A percentile compares a stretch with the other conserved stretches of the same genome.
Evolutionary conservation across 2,113 vertebrate species (phyloP).

Genomic region (Puffinus mauretanicus): DNA sequence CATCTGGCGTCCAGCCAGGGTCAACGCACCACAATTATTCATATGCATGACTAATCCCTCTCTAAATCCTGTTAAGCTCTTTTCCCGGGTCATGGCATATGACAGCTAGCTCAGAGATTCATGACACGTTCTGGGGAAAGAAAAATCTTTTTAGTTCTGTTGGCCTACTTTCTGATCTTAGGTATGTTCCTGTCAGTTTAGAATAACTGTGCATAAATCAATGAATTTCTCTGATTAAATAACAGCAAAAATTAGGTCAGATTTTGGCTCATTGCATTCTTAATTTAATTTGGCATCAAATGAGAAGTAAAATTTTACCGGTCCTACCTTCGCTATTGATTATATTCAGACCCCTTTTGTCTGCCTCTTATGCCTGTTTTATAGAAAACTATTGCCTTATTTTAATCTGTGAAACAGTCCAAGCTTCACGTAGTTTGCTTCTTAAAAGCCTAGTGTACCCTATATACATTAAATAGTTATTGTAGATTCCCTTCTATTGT

Average conservation of each 20-base stretch:
- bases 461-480: not conserved
- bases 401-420: not conserved
- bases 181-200: not conserved
- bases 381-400: not conserved
- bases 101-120: not conserved
- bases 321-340: not conserved
- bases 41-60: constrained; percentile 28
- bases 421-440: not conserved
- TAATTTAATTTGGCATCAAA: not conserved
- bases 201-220: not conserved
- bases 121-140: not conserved
- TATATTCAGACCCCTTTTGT: not conserved
- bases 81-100: not conserved
- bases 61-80: constrained; percentile 44
- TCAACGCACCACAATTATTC: not conserved
- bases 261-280: not conserved
- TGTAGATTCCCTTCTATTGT: not conserved
- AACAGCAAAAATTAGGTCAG: not conserved
- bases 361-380: not conserved
- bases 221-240: not conserved
- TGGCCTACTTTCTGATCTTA: not conserved
- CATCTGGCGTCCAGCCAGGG: not conserved
- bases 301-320: not conserved
- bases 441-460: not conserved
- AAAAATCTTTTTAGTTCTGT: not conserved